Evolutionary conservation across 1,140 invertebrate genomes (phyloP).

Genomic region (Phortica variegata): DNA sequence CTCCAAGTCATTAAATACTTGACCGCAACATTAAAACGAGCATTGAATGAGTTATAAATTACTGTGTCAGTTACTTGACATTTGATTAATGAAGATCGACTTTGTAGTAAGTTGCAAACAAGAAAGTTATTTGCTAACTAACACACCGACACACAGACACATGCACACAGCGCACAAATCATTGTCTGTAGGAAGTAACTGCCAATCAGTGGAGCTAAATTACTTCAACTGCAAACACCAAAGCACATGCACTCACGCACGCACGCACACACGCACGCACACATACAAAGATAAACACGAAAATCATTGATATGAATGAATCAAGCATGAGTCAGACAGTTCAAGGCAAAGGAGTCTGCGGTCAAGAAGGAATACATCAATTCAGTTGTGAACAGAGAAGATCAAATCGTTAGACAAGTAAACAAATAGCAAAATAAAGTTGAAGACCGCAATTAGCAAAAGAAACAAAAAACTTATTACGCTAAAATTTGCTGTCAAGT

Average conservation of each 20-base stretch:
- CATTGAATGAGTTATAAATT: constrained; percentile 49
- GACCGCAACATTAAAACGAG: no score
- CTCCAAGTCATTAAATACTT: no score
- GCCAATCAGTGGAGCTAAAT: constrained; percentile 11
- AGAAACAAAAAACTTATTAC: constrained; percentile 26
- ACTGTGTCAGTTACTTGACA: constrained; percentile 47
- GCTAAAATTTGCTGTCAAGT: no score
- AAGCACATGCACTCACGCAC: not conserved
- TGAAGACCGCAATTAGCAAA: constrained; percentile 15
- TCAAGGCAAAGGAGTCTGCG: no score
- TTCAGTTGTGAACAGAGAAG: no score
- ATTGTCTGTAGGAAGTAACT: not conserved
- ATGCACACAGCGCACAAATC: constrained; percentile 10
- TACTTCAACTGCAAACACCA: constrained; percentile 15
- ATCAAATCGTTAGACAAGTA: no score
- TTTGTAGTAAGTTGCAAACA: constrained; percentile 33
- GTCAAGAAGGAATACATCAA: no score
- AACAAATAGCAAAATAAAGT: no score
- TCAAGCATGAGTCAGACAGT: no score
- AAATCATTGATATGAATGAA: not conserved
- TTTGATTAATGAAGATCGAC: constrained; percentile 53
- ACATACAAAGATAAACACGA: not conserved
- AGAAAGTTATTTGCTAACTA: not conserved
- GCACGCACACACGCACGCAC: constrained; percentile 13
- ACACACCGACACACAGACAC: not conserved